Conservation (phyloP, 2,797 vertebrate species). For the Gymnoscopelus microlampas region DNA sequence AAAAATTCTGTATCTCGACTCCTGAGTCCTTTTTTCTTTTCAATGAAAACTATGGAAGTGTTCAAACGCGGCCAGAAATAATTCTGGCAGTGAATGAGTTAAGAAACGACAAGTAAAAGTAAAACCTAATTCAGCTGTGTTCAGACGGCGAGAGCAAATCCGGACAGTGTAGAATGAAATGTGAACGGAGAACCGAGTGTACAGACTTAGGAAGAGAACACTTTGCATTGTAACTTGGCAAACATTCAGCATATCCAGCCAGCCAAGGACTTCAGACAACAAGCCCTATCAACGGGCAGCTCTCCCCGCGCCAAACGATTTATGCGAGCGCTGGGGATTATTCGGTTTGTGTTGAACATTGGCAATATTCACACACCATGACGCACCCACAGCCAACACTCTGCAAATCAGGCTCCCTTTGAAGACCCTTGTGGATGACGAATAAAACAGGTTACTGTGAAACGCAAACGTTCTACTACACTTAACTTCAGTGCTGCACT, state of each 20-base stretch:
- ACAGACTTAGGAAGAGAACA: too few relatives aligned
- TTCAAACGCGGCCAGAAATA: too few relatives aligned
- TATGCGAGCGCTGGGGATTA: slow-evolving; percentile 1
- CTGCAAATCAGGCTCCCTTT: slow-evolving; percentile 6
- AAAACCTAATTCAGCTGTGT: too few relatives aligned
- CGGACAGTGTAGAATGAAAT: too few relatives aligned
- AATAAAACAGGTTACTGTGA: slow-evolving; percentile 22
- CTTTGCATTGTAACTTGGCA: slow-evolving; percentile 24
- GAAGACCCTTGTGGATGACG: slow-evolving; percentile 15
- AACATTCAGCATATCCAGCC: slow-evolving; percentile 25
- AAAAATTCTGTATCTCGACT: too few relatives aligned
- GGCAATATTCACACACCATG: slow-evolving; percentile 16
- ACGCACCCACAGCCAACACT: slow-evolving; percentile 18
- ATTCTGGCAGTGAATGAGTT: too few relatives aligned
- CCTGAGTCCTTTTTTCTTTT: too few relatives aligned
- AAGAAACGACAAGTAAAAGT: too few relatives aligned
- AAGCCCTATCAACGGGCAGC: slow-evolving; percentile 23
- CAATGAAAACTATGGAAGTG: too few relatives aligned
- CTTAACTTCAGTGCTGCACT: too few relatives aligned
- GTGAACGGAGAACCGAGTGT: too few relatives aligned
- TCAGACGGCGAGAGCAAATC: too few relatives aligned
- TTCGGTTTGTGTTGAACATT: slow-evolving; percentile 3
- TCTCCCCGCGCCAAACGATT: slow-evolving; percentile 17
- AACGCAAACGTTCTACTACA: background rate
- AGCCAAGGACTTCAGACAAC: slow-evolving; percentile 7